A percentile compares a stretch with the other conserved stretches of the same genome.
Evolutionary conservation across 2,797 vertebrate genomes (phyloP).

Genomic region (Lepus townsendii): DNA sequence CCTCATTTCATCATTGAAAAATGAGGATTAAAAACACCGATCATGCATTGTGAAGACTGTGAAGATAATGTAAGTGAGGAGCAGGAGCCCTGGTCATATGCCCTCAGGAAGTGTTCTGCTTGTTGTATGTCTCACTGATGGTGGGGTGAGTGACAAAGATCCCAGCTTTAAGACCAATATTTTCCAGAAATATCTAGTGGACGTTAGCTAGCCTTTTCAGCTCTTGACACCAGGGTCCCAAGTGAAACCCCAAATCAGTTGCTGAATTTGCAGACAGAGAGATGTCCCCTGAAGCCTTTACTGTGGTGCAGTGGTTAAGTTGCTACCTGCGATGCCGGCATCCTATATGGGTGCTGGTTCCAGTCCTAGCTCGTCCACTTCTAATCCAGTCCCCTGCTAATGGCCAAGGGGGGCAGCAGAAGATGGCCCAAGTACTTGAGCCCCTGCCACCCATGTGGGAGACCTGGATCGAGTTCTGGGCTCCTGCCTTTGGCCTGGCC

Average conservation of each 20-base stretch:
- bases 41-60: background rate
- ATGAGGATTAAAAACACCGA: background rate
- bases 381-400: too few species aligned
- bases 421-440: too few species aligned
- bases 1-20: slow-evolving; percentile 27
- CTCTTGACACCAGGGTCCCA: background rate
- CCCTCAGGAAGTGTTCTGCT: background rate
- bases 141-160: background rate
- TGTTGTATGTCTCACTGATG: background rate
- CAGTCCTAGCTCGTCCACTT: too few species aligned
- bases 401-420: too few species aligned
- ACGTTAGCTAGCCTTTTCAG: background rate
- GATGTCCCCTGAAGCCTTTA: background rate
- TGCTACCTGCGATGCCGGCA: too few species aligned
- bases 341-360: too few species aligned
- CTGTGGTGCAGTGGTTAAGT: too few species aligned
- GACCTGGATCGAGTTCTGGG: too few species aligned
- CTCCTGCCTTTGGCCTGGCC: too few species aligned
- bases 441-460: too few species aligned
- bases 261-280: background rate
- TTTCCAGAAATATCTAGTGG: background rate
- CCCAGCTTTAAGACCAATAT: background rate
- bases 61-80: background rate
- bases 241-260: background rate
- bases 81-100: background rate